Evolutionary conservation across 1,140 invertebrate species (phyloP).

Genomic region (Globodera ellingtonae): DNA sequence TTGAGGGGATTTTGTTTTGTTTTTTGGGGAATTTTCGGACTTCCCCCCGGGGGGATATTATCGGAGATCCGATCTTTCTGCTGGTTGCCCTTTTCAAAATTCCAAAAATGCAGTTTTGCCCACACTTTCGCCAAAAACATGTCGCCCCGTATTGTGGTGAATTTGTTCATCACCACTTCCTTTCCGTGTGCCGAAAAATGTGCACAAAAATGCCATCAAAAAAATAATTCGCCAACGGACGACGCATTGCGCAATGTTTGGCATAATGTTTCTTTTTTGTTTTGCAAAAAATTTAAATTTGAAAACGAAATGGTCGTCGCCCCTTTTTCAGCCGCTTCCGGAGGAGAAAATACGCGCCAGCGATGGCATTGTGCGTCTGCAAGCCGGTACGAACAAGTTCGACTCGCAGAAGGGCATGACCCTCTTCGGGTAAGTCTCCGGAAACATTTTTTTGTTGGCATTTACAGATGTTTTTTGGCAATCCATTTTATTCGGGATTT

Average conservation of each 20-base stretch:
- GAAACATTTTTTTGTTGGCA: too few relatives aligned
- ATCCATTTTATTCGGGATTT: too few relatives aligned
- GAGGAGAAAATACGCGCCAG: constrained; percentile 65
- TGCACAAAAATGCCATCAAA: neutral
- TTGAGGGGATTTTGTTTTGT: neutral
- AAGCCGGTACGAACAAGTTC: constrained; percentile 65
- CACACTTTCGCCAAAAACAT: too few relatives aligned
- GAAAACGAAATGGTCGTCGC: too few relatives aligned
- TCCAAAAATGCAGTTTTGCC: too few relatives aligned
- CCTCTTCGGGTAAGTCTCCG: constrained; percentile 48
- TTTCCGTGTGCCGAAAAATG: neutral
- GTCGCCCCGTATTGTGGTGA: neutral
- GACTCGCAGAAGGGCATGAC: constrained; percentile 57
- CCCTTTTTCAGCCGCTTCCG: constrained; percentile 59
- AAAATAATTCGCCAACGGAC: neutral
- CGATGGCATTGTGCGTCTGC: constrained; percentile 65
- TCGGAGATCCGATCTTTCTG: neutral
- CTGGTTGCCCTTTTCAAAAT: neutral
- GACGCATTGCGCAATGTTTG: neutral
- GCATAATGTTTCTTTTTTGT: neutral
- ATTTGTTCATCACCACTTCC: neutral
- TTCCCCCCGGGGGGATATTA: neutral
- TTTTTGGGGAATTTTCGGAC: constrained; percentile 4
- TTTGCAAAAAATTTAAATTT: constrained; percentile 1
- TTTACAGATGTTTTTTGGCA: too few relatives aligned